A percentile compares a stretch with the other conserved stretches of the same genome.
These are phyloP conservation scores for Luperina nickerlii DNA, from an alignment of 2,888 invertebrate species.

Conservation along the genomic window DNA sequence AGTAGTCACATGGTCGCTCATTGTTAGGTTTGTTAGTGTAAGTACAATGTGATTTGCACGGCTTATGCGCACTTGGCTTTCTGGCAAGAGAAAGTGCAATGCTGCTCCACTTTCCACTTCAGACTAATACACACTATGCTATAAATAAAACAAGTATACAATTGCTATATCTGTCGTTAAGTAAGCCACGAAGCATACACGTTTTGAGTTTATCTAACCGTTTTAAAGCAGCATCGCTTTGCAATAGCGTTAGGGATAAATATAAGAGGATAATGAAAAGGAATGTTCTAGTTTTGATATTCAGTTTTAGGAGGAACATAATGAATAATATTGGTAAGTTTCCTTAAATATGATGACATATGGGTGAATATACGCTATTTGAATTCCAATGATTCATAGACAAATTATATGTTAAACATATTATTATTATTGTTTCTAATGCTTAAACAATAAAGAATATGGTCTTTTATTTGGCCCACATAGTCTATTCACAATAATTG, in stretches of 20 bases:
- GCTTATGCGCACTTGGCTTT: constrained; percentile 79
- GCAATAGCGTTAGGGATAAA: constrained; percentile 38
- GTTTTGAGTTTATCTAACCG: constrained; percentile 47
- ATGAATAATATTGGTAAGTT: background rate
- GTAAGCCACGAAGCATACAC: constrained; percentile 42
- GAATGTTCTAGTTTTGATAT: constrained; percentile 18
- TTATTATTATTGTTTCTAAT: too few species aligned
- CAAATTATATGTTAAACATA: too few species aligned
- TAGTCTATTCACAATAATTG: too few species aligned
- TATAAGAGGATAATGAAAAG: constrained; percentile 39
- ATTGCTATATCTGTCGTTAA: constrained; percentile 52
- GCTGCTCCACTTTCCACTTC: constrained; percentile 85
- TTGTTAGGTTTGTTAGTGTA: constrained; percentile 64
- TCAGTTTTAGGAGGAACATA: background rate
- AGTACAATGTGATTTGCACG: constrained; percentile 80
- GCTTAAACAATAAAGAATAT: too few species aligned
- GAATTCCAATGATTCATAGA: too few species aligned
- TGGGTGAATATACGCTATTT: too few species aligned
- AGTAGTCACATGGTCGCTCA: constrained; percentile 68
- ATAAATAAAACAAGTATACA: constrained; percentile 65
- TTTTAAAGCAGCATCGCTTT: constrained; percentile 27
- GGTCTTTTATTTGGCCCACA: too few species aligned
- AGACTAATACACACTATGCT: constrained; percentile 76
- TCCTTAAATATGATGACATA: background rate
- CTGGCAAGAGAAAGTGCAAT: constrained; percentile 86